phyloP scores from a whole-genome alignment of 2,113 vertebrate genomes.

The Notiomystis cincta region DNA sequence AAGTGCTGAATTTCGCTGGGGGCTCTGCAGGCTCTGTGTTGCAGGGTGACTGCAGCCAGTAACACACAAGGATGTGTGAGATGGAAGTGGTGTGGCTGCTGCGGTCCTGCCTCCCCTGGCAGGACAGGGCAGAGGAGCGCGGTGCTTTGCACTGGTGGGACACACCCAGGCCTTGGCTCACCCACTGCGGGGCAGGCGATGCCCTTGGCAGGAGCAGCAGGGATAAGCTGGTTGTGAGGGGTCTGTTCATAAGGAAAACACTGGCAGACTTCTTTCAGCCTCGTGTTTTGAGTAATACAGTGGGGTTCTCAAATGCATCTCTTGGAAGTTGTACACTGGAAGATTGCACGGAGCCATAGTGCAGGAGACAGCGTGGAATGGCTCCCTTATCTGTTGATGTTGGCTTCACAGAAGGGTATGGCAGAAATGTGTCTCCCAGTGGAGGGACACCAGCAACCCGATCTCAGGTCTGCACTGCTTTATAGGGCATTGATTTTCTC shows the following conservation, averaged over 20 bases:
- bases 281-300: neutral
- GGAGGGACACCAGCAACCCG: neutral
- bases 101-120: neutral
- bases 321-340: neutral
- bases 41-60: neutral
- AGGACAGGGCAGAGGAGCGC: rapidly evolving
- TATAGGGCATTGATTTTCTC: neutral
- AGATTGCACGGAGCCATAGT: rapidly evolving
- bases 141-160: rapidly evolving
- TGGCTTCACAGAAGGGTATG: neutral
- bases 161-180: rapidly evolving
- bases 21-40: neutral
- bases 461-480: neutral
- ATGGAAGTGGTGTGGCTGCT: neutral
- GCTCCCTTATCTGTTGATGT: constrained; percentile 1
- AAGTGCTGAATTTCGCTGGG: constrained; percentile 10
- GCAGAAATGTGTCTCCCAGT: neutral
- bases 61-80: neutral
- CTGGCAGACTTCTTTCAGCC: neutral
- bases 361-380: rapidly evolving
- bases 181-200: neutral
- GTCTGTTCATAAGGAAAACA: neutral
- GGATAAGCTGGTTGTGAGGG: neutral
- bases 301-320: neutral
- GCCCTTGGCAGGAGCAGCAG: neutral